Evolutionary conservation across 2,797 vertebrate species (phyloP).

Genomic region (Myotis findleyi): DNA sequence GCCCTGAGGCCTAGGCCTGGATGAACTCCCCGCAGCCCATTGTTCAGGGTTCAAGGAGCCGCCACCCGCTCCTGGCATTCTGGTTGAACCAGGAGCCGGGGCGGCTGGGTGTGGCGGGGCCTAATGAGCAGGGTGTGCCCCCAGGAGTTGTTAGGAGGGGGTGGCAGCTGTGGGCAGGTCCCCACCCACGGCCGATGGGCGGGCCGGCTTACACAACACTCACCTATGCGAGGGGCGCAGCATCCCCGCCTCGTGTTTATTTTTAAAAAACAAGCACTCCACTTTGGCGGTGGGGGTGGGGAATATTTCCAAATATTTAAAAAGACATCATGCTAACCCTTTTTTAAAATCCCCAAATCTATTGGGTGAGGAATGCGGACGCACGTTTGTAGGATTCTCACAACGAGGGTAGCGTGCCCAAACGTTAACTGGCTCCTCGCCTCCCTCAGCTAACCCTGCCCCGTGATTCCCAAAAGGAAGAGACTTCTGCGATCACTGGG

Average conservation of each 20-base stretch:
- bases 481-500: not conserved
- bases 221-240: slow-evolving; percentile 75
- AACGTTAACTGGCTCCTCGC: fast-evolving
- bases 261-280: slow-evolving; percentile 76
- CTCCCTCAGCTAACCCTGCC: not conserved
- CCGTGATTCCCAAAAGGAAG: not conserved
- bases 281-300: not conserved
- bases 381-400: not conserved
- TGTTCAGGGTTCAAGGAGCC: slow-evolving; percentile 88
- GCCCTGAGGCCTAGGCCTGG: slow-evolving; percentile 33
- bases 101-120: slow-evolving; percentile 85
- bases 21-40: slow-evolving; percentile 85
- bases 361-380: not conserved
- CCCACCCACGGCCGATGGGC: slow-evolving; percentile 84
- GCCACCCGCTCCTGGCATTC: slow-evolving; percentile 86
- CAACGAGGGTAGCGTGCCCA: not conserved
- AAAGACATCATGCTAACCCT: not conserved
- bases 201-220: slow-evolving; percentile 85
- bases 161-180: slow-evolving; percentile 87
- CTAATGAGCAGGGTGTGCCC: slow-evolving; percentile 87
- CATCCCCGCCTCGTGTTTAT: slow-evolving; percentile 56
- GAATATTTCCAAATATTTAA: slow-evolving; percentile 59
- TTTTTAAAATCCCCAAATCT: not conserved
- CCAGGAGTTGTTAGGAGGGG: slow-evolving; percentile 85
- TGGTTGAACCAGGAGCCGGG: slow-evolving; percentile 88